Evolutionary conservation across 2,113 vertebrate species (phyloP).

Genomic region (Tringa solitaria): DNA sequence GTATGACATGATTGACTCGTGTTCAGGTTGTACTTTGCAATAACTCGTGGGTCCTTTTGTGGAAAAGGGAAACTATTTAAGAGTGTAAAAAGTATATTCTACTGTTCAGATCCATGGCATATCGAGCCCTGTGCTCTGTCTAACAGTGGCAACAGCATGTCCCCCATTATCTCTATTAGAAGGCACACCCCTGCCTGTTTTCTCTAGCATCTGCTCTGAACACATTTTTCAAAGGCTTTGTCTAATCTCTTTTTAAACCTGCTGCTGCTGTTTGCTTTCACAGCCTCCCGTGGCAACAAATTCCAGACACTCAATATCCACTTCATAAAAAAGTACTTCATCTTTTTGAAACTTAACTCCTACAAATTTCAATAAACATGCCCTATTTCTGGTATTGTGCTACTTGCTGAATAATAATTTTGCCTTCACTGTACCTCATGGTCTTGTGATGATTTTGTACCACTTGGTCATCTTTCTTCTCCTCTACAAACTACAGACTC

Average conservation of each 20-base stretch:
- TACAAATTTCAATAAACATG: not conserved
- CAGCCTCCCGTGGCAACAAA: not conserved
- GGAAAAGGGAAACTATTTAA: not conserved
- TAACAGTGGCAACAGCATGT: not conserved
- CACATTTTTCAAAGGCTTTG: not conserved
- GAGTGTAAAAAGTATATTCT: not conserved
- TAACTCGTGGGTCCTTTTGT: not conserved
- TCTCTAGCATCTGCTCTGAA: not conserved
- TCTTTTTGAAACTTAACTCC: not conserved
- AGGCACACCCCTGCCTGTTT: not conserved
- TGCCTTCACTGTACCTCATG: not conserved
- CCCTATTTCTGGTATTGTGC: not conserved
- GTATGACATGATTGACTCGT: not conserved
- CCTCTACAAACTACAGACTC: not conserved
- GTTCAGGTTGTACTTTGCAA: not conserved
- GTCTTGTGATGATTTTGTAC: not conserved
- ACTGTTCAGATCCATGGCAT: fast-evolving
- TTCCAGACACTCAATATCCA: not conserved
- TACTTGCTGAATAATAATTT: not conserved
- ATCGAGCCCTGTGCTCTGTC: not conserved
- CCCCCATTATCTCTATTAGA: not conserved
- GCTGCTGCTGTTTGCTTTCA: not conserved
- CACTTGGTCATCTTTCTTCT: not conserved
- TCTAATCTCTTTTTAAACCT: not conserved
- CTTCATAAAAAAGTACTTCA: not conserved